Percentiles rank a stretch among this genome's conserved stretches.
These are phyloP conservation scores for Pandion haliaetus DNA, from an alignment of 2,113 vertebrate genomes.

Conservation along the genomic window DNA sequence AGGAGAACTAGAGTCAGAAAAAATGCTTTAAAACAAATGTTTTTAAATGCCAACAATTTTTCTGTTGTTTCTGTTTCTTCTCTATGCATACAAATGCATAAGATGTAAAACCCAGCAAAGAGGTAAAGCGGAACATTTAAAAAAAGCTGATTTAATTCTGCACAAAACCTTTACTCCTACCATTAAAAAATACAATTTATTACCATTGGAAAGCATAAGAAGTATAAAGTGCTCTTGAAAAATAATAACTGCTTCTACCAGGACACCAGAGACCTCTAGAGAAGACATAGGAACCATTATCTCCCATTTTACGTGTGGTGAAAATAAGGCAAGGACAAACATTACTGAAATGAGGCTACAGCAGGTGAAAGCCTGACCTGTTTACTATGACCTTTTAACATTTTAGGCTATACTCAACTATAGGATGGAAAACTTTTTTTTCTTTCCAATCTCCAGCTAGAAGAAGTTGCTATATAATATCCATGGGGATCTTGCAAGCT, in stretches of 20 bases:
- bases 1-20: not conserved
- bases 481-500: not conserved
- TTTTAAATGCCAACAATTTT: not conserved
- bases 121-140: not conserved
- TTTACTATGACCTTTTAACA: not conserved
- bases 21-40: not conserved
- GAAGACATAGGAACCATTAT: conserved; percentile 44
- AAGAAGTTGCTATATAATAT: not conserved
- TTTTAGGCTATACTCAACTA: not conserved
- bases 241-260: conserved; percentile 33
- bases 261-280: conserved; percentile 46
- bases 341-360: not conserved
- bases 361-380: not conserved
- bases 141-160: conserved; percentile 35
- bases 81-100: not conserved
- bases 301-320: not conserved
- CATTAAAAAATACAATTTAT: conserved; percentile 51
- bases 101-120: not conserved
- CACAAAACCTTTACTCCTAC: conserved; percentile 10
- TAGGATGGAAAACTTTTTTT: not conserved
- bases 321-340: conserved; percentile 23
- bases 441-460: not conserved
- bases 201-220: not conserved
- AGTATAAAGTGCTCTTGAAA: conserved; percentile 41
- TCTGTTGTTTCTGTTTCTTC: not conserved